Conservation (phyloP, 2,888 invertebrate species). For the Leptinotarsa haldemani region DNA sequence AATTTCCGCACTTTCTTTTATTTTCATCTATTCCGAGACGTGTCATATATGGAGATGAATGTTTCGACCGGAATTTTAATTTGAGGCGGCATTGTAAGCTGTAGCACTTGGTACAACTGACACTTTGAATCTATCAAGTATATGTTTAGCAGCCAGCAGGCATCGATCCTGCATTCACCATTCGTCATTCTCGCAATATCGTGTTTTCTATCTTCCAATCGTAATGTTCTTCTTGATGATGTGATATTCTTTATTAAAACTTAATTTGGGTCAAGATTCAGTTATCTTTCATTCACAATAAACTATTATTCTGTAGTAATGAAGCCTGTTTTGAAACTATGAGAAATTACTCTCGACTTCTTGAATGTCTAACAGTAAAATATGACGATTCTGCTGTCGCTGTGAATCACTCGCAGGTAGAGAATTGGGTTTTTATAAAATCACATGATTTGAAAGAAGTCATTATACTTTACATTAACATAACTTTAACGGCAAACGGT, state of each 20-base stretch:
- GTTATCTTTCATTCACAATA: constrained; percentile 24
- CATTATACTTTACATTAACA: constrained; percentile 15
- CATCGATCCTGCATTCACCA: too few species aligned
- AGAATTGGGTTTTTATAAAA: background rate
- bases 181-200: too few species aligned
- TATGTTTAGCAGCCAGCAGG: too few species aligned
- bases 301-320: constrained; percentile 15
- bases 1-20: constrained; percentile 6
- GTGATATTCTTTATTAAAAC: background rate
- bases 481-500: constrained; percentile 1
- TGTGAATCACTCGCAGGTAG: background rate
- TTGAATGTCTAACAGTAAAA: constrained; percentile 24
- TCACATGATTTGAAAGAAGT: constrained; percentile 7
- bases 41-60: background rate
- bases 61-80: constrained; percentile 28
- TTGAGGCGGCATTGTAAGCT: constrained; percentile 14
- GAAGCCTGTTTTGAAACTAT: background rate
- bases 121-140: background rate
- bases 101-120: background rate
- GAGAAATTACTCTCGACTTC: background rate
- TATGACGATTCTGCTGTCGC: constrained; percentile 6
- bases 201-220: too few species aligned
- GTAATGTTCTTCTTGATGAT: background rate
- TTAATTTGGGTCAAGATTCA: constrained; percentile 9
- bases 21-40: background rate